phyloP scores from a whole-genome alignment of 2,113 vertebrate species.

The Tenrec ecaudatus region DNA sequence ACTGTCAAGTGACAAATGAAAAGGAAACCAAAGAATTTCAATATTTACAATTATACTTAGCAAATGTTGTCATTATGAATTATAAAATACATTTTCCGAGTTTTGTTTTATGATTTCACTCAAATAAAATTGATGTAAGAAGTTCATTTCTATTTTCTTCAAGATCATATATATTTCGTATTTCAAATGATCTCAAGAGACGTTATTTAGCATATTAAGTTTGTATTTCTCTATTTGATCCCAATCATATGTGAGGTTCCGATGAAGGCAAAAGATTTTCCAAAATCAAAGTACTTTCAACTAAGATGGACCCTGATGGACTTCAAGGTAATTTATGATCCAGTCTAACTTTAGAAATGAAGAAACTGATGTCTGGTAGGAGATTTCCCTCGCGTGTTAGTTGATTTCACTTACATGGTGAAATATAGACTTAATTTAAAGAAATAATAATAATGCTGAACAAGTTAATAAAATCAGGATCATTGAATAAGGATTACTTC shows the following conservation, averaged over 20 bases:
- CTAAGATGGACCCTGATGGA: too few species aligned
- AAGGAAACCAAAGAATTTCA: not conserved
- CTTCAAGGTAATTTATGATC: not conserved
- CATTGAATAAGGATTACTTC: not conserved
- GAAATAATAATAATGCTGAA: not conserved
- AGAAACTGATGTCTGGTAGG: not conserved
- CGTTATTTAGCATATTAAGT: not conserved
- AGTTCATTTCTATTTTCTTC: not conserved
- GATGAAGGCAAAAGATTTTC: not conserved
- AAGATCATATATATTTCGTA: too few species aligned
- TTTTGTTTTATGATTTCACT: not conserved
- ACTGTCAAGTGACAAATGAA: not conserved
- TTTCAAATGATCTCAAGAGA: not conserved
- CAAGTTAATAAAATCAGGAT: not conserved
- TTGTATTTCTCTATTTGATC: not conserved
- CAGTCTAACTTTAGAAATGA: not conserved
- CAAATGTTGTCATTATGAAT: not conserved
- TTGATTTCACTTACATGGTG: not conserved
- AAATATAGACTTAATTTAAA: constrained; percentile 6
- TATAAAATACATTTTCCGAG: not conserved
- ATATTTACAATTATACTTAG: not conserved
- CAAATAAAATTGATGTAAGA: not conserved
- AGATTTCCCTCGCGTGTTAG: not conserved
- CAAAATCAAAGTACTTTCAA: not conserved
- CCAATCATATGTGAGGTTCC: not conserved